Percentiles rank a stretch among this genome's conserved stretches.
These are phyloP conservation scores for Drosophila phalerata DNA, from an alignment of 2,888 invertebrate species.

Conservation along the genomic window DNA sequence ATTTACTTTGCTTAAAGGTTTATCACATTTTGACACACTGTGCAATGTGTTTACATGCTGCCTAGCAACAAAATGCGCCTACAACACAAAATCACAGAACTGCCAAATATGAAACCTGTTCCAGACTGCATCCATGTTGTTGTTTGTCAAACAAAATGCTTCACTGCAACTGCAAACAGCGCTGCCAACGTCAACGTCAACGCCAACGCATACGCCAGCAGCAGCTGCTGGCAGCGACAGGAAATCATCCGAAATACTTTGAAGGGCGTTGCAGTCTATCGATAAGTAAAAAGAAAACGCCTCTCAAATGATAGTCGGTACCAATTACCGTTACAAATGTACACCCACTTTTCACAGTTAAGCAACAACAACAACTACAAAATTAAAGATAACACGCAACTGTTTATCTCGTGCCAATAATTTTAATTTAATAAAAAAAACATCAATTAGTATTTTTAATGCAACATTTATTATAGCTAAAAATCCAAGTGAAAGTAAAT, in stretches of 20 bases:
- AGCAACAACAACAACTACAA: conserved; percentile 19
- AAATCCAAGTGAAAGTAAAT: conserved; percentile 70
- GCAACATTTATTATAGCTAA: conserved; percentile 62
- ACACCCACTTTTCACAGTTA: conserved; percentile 67
- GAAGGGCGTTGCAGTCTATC: conserved; percentile 61
- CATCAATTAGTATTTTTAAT: conserved; percentile 64
- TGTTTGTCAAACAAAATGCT: conserved; percentile 64
- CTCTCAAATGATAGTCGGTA: conserved; percentile 41
- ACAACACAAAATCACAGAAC: conserved; percentile 30
- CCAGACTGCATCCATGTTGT: conserved; percentile 27
- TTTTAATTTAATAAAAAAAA: conserved; percentile 19
- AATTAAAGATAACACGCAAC: conserved; percentile 17
- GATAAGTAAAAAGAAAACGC: conserved; percentile 55
- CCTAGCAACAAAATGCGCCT: conserved; percentile 47
- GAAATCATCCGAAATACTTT: conserved; percentile 51
- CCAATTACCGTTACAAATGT: conserved; percentile 37
- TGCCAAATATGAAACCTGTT: conserved; percentile 39
- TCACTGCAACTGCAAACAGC: conserved; percentile 24
- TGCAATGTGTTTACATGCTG: conserved; percentile 22
- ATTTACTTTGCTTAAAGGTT: too few species aligned
- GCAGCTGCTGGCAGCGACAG: conserved; percentile 38
- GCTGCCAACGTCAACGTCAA: conserved; percentile 11
- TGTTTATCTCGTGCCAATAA: conserved; percentile 38
- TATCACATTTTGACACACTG: conserved; percentile 16
- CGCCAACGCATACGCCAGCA: conserved; percentile 6